Evolutionary conservation across 2,888 invertebrate species (phyloP), one percentile per base, ranked within the genome.

Genomic region (Nomada lathburiana): DNA sequence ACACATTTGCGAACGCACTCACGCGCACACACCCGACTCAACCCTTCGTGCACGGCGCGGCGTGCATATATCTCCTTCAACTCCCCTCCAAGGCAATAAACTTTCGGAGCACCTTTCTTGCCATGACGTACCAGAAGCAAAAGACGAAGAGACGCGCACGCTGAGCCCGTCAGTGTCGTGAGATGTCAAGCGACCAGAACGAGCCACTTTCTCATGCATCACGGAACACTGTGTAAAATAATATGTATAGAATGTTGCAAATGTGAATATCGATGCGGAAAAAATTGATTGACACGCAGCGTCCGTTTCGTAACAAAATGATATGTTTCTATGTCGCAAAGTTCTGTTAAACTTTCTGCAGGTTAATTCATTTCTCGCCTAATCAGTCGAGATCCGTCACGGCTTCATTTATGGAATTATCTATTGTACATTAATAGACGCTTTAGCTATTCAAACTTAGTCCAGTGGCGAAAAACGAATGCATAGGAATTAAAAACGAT

Each of bases 11-110:
- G 55, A n/a, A 23, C 20, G 76, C 68, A 52, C 62, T 50, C 71
- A 20, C 68, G 57, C 71, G 50, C 36, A 36, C 36, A 36, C 36
- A 36, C 36, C 36, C 36, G 50, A 20, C 62, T 63, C 86, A 29
- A 57, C 74, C 68, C 79, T 53, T 81, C 75, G 82, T 84, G 83
- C 82, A 76, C 83, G 78, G 76, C 55, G 80, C 83, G 85, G 82
- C 86, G 82, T 86, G 86, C 84, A 86, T 88, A 83, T 89, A 86
- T 83, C 87, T 87, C 86, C 86, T 84, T 86, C 86, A 83, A 86
- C 88, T 88, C 87, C 84, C 86, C 79, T 82, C 82, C 74, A 86
- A 64, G 83, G 83, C 84, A 85, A 87, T 90, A 89, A 90, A 89
- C 87, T 82, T 84, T 84, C 87, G 87, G 81, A 76, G 85, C 86